A percentile compares a stretch with the other conserved stretches of the same genome.
Conservation (phyloP, 2,113 vertebrate genomes). For the Prietella phreatophila region DNA sequence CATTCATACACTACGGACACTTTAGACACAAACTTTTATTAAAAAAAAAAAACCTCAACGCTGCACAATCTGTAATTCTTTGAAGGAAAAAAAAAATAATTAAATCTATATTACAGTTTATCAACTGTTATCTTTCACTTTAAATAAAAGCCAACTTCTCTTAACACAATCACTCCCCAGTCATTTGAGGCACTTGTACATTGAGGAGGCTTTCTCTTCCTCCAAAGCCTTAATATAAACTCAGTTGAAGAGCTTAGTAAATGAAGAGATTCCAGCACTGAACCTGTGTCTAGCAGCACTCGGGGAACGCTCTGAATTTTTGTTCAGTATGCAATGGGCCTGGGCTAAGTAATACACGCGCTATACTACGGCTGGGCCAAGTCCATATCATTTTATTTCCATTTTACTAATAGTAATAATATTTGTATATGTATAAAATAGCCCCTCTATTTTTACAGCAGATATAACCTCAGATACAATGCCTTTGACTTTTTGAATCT, state of each 20-base stretch:
- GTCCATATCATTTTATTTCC: constrained; percentile 31
- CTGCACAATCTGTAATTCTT: constrained; percentile 58
- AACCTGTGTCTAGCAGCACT: constrained; percentile 43
- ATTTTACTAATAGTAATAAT: constrained; percentile 19
- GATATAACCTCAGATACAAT: constrained; percentile 46
- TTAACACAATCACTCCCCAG: constrained; percentile 50
- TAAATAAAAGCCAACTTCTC: constrained; percentile 61
- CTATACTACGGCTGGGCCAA: constrained; percentile 37
- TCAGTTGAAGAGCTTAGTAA: constrained; percentile 30
- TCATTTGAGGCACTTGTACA: constrained; percentile 71
- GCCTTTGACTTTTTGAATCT: constrained; percentile 31
- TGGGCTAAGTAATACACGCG: constrained; percentile 42
- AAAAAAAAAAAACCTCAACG: constrained; percentile 63
- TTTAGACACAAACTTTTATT: no score
- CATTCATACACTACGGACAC: no score
- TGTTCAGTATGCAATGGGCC: constrained; percentile 14
- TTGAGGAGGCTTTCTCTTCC: constrained; percentile 53
- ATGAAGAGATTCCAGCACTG: constrained; percentile 30
- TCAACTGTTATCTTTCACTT: constrained; percentile 58
- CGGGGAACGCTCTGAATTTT: constrained; percentile 31
- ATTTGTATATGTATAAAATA: constrained; percentile 23
- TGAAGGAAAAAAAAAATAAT: constrained; percentile 57
- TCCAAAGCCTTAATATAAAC: constrained; percentile 37
- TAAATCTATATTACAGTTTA: constrained; percentile 60
- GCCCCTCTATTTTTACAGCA: constrained; percentile 52